Evolutionary conservation across 1,140 invertebrate species (phyloP).

Genomic region (roundworm (Caenorhabditis elegans)): DNA sequence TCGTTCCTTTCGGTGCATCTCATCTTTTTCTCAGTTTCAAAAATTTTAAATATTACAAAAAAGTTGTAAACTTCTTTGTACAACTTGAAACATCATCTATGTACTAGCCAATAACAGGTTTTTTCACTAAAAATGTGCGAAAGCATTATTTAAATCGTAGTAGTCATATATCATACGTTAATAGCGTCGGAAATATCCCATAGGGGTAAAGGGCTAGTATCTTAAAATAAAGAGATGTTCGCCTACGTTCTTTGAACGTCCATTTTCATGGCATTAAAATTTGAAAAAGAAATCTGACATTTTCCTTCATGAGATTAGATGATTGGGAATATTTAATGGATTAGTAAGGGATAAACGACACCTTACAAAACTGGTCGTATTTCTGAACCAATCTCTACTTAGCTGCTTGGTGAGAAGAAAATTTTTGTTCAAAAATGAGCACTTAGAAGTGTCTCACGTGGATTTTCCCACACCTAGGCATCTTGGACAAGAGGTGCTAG

Average conservation of each 20-base stretch:
- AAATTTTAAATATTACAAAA: neutral
- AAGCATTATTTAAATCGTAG: too few species aligned
- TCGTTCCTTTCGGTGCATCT: neutral
- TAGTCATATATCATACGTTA: conserved; percentile 3
- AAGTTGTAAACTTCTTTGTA: neutral
- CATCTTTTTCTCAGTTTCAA: neutral
- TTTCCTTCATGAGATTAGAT: too few species aligned
- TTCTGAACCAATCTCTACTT: too few species aligned
- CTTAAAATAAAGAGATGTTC: neutral
- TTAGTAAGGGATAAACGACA: neutral
- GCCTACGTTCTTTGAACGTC: neutral
- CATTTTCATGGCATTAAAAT: neutral
- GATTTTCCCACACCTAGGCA: conserved; percentile 27
- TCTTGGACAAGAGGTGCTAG: neutral
- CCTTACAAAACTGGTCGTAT: neutral
- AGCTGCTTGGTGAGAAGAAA: too few species aligned
- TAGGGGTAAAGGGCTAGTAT: neutral
- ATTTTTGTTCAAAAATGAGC: neutral
- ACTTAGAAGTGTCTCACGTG: neutral
- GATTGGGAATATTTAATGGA: too few species aligned
- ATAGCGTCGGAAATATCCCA: neutral
- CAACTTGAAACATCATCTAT: neutral
- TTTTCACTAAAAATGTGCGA: neutral
- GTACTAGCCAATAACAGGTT: conserved; percentile 18
- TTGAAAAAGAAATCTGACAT: too few species aligned